Percentiles rank a stretch among this genome's conserved stretches.
Conservation (phyloP, 2,888 invertebrate genomes). For the Hemithea aestivaria region DNA sequence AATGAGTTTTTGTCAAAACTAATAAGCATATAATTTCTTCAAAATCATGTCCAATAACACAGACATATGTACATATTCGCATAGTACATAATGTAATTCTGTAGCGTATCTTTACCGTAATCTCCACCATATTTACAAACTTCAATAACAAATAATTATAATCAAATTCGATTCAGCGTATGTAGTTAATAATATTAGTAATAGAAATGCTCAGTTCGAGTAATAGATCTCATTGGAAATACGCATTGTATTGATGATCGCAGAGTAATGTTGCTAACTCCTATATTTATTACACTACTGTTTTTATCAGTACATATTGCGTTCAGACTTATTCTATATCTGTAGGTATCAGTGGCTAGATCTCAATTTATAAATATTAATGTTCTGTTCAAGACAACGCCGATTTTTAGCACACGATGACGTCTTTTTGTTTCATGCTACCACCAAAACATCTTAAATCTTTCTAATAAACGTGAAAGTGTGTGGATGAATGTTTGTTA, state of each 20-base stretch:
- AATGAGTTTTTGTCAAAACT: no score
- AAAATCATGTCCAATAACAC: no score
- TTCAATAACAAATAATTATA: slow-evolving; percentile 50
- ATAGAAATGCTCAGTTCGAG: slow-evolving; percentile 49
- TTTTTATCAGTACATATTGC: slow-evolving; percentile 10
- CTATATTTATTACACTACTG: slow-evolving; percentile 23
- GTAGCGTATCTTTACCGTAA: no score
- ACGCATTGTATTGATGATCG: slow-evolving; percentile 42
- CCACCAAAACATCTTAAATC: no score
- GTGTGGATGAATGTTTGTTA: no score
- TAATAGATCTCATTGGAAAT: slow-evolving; percentile 60
- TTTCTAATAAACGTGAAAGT: no score
- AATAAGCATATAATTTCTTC: no score
- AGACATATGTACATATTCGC: no score
- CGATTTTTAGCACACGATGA: no score
- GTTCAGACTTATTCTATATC: slow-evolving; percentile 23
- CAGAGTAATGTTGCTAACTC: slow-evolving; percentile 66
- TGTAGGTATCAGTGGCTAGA: slow-evolving; percentile 32
- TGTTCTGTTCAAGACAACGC: slow-evolving; percentile 24
- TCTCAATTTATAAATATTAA: slow-evolving; percentile 44
- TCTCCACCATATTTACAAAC: no score
- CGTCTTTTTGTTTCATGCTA: no score
- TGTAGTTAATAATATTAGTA: slow-evolving; percentile 47
- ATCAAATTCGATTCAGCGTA: slow-evolving; percentile 20
- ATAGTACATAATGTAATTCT: no score